Percentiles rank a stretch among this genome's conserved stretches.
These are phyloP conservation scores for Gobio occitaniae DNA, from an alignment of 2,797 vertebrate genomes.

Conservation along the genomic window DNA sequence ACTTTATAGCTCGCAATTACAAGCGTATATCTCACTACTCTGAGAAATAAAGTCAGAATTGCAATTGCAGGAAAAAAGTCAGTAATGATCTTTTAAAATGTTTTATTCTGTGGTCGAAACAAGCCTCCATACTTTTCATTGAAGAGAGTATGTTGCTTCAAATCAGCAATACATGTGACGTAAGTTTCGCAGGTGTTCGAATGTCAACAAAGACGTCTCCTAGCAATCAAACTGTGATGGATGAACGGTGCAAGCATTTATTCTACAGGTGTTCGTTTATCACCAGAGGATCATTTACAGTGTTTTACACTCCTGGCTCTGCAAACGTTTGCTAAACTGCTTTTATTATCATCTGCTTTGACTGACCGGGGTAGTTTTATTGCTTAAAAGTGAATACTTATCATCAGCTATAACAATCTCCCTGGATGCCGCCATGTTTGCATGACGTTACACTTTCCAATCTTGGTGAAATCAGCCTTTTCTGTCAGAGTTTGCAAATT, in stretches of 20 bases:
- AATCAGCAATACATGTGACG: not conserved
- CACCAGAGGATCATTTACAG: not conserved
- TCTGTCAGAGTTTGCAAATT: not conserved
- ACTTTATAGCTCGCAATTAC: too few species aligned
- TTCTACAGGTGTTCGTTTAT: constrained; percentile 9
- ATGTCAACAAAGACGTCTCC: not conserved
- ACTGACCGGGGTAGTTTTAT: not conserved
- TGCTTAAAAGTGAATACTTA: not conserved
- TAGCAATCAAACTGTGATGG: not conserved
- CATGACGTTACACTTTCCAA: not conserved
- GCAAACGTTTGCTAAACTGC: not conserved
- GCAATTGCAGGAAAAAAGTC: too few species aligned
- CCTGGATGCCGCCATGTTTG: not conserved
- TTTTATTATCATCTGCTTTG: not conserved
- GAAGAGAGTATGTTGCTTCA: not conserved
- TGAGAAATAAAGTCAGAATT: too few species aligned
- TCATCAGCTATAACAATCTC: not conserved
- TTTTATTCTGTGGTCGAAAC: too few species aligned
- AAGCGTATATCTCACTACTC: too few species aligned
- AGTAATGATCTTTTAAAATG: too few species aligned
- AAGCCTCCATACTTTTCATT: not conserved
- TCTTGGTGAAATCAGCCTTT: not conserved
- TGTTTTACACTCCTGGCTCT: not conserved
- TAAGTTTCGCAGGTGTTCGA: not conserved
- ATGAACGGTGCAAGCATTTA: not conserved